Base-by-base conservation (phyloP, 2,888 invertebrate genomes). In the Chironomus riparius region DNA sequence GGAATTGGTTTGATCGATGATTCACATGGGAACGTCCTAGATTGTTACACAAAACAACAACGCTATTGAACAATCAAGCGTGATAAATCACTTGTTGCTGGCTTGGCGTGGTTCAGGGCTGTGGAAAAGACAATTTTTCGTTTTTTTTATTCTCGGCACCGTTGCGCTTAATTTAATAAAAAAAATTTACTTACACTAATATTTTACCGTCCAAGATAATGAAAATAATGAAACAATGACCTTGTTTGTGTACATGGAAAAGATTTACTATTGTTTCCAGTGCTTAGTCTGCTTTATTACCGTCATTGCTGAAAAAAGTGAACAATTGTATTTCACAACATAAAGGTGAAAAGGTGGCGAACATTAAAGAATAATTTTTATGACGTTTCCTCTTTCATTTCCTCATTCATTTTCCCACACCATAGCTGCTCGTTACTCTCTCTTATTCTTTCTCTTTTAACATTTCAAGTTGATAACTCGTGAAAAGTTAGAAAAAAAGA, bases 21-120 rank as follows among this genome's bases (percentile, higher is more conserved):
- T 68, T 68, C 74, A 62, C 74, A 12, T 68, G 24, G 74, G 74
- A 74, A 24, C 74, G 74, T 74, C 74, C 62, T 74, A 38, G 62
- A 48, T 62, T 47, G 65, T 73, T 73, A 18, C 56, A 61, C 72
- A 38, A 38, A 38, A 38, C 13, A 56, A 56, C 72, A 47, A 47
- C 38, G 15, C 7, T 71, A 73, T 73, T 62, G 72, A 74, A 68
- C 68, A 74, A 74, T 74, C 74, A 74, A 74, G 48, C 74, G 62
- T 24, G 74, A 74, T 74, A 74, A 74, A 74, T 74, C 74, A 74
- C 74, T 74, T 74, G 74, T 74, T 74, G 74, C 74, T 72, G 28
- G 56, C 21, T 47, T 18, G 50, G 7, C 48, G 69, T 56, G n/a
- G 56, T 38, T 28, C 50, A 13, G 56, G 24, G 50, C 56, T 56